Conservation (phyloP, 2,888 invertebrate species). For the Megaustenia siamemsis region DNA sequence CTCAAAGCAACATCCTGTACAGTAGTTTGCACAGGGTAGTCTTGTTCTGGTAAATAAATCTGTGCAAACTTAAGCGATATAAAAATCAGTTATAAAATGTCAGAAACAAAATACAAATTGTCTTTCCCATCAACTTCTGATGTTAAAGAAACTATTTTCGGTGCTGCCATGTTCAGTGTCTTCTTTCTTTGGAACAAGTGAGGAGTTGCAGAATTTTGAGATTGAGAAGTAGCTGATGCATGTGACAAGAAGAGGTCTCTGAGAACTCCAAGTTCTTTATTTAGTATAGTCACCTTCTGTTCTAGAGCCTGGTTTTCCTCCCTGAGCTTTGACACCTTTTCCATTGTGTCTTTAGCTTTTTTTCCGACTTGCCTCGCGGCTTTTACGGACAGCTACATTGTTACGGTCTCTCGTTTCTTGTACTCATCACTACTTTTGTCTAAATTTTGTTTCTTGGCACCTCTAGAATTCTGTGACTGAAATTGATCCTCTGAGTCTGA, state of each 20-base stretch:
- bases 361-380: conserved; percentile 97
- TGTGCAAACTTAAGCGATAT: too few species aligned
- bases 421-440: conserved; percentile 87
- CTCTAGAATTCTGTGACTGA: neutral
- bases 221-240: conserved; percentile 65
- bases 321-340: conserved; percentile 92
- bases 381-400: conserved; percentile 97
- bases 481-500: conserved; percentile 48
- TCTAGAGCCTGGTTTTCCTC: conserved; percentile 94
- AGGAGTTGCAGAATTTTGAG: conserved; percentile 31
- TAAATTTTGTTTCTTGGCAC: conserved; percentile 41
- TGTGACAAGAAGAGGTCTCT: conserved; percentile 83
- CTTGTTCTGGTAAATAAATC: too few species aligned
- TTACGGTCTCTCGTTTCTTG: conserved; percentile 93
- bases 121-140: conserved; percentile 11
- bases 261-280: conserved; percentile 89
- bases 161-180: neutral
- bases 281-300: conserved; percentile 91
- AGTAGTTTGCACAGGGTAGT: too few species aligned
- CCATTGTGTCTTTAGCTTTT: conserved; percentile 94
- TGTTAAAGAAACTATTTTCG: neutral
- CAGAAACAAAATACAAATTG: neutral
- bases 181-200: neutral
- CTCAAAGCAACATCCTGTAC: too few species aligned
- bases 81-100: too few species aligned